A percentile compares a stretch with the other conserved stretches of the same genome.
phyloP scores from a whole-genome alignment of 2,888 invertebrate species.

The Drosophila melanocephala region DNA sequence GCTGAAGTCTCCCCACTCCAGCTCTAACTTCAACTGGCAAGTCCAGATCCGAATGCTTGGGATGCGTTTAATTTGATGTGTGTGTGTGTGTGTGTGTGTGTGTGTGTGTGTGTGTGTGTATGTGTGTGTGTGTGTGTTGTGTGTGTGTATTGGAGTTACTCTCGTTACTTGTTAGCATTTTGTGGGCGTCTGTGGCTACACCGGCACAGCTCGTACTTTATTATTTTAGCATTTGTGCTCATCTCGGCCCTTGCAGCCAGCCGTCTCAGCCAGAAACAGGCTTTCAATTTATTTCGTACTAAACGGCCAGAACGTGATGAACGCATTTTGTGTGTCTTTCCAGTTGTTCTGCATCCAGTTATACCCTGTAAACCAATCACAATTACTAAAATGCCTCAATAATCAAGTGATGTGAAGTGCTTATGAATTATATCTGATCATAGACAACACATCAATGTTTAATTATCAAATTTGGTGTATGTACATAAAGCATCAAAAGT shows the following conservation, averaged over 20 bases:
- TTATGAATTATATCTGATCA: neutral
- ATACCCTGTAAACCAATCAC: constrained; percentile 26
- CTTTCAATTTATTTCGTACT: constrained; percentile 66
- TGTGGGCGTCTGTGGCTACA: constrained; percentile 64
- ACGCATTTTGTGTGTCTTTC: constrained; percentile 61
- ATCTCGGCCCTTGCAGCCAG: constrained; percentile 16
- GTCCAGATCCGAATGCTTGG: constrained; percentile 35
- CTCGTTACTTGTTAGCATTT: constrained; percentile 69
- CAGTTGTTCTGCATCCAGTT: neutral
- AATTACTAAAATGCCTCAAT: neutral
- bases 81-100: neutral
- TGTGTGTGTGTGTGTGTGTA: neutral
- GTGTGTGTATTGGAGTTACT: constrained; percentile 30
- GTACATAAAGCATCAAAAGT: no score
- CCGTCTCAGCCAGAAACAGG: constrained; percentile 25
- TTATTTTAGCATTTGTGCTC: constrained; percentile 46
- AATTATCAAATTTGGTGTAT: neutral
- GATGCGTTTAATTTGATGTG: constrained; percentile 25
- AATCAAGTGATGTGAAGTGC: neutral
- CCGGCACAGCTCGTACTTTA: constrained; percentile 42
- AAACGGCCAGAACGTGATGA: constrained; percentile 71
- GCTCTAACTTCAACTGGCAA: constrained; percentile 9
- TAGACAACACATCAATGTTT: neutral
- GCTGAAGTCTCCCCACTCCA: constrained; percentile 18
- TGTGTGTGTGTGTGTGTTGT: constrained; percentile 2